Evolutionary conservation across 2,113 vertebrate genomes (phyloP).

Genomic region (Motacilla tschutschensis): DNA sequence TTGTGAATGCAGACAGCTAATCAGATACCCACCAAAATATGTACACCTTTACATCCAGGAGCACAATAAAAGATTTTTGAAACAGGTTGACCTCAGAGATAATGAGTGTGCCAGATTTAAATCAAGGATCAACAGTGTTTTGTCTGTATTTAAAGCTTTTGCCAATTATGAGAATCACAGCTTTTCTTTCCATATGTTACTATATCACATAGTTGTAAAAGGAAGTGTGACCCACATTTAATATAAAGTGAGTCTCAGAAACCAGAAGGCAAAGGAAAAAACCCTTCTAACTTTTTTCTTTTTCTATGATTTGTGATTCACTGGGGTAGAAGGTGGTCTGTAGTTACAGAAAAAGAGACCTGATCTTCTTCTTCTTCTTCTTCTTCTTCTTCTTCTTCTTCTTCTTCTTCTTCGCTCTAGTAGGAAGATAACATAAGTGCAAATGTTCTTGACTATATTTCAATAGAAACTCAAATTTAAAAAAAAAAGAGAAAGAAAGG

Average conservation of each 20-base stretch:
- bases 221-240: neutral
- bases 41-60: neutral
- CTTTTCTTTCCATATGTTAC: slow-evolving; percentile 6
- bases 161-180: neutral
- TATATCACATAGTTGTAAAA: neutral
- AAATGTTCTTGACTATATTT: neutral
- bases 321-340: neutral
- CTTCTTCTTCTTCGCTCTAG: neutral
- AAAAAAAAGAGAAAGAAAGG: neutral
- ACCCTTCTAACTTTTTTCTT: neutral
- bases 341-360: neutral
- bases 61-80: neutral
- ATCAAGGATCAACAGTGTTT: slow-evolving; percentile 8
- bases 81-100: neutral
- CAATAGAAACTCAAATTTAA: neutral
- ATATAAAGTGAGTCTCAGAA: slow-evolving; percentile 10
- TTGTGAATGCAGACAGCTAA: neutral
- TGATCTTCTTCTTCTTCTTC: neutral
- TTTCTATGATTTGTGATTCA: neutral
- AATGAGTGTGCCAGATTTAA: neutral
- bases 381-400: too few species aligned
- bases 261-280: slow-evolving; percentile 4
- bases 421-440: neutral
- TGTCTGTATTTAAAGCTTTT: slow-evolving; percentile 30
- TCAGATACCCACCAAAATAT: neutral